A percentile compares a stretch with the other conserved stretches of the same genome.
phyloP scores from a whole-genome alignment of 2,797 vertebrate species.

The Gadopsis bispinosus region DNA sequence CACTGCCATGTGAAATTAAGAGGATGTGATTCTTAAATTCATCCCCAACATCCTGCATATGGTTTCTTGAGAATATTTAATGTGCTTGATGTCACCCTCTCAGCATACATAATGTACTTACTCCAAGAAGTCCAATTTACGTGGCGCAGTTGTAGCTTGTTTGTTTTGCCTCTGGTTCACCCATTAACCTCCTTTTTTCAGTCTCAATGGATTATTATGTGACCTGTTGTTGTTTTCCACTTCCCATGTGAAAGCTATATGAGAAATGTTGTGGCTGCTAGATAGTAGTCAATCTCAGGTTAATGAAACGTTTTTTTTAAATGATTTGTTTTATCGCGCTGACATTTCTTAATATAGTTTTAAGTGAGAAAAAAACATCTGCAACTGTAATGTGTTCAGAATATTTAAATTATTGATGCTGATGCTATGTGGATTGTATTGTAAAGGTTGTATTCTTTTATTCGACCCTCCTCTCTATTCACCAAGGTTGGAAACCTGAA shows the following conservation, averaged over 20 bases:
- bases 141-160: slow-evolving; percentile 41
- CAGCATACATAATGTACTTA: slow-evolving; percentile 41
- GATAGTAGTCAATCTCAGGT: background rate
- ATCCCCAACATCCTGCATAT: slow-evolving; percentile 27
- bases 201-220: slow-evolving; percentile 35
- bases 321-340: background rate
- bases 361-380: too few species aligned
- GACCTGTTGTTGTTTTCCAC: background rate
- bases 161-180: slow-evolving; percentile 44
- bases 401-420: background rate
- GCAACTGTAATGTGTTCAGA: background rate
- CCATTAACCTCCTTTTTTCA: slow-evolving; percentile 33
- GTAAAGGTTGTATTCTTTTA: slow-evolving; percentile 2
- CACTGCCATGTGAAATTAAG: slow-evolving; percentile 43
- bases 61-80: slow-evolving; percentile 31
- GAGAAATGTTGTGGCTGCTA: slow-evolving; percentile 12
- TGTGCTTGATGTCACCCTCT: slow-evolving; percentile 32
- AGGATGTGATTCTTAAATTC: background rate
- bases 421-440: background rate
- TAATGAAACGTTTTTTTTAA: background rate
- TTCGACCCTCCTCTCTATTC: background rate
- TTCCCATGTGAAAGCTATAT: background rate
- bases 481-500: slow-evolving; percentile 15
- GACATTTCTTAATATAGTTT: background rate
- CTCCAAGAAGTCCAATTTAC: slow-evolving; percentile 40